A percentile compares a stretch with the other conserved stretches of the same genome.
Evolutionary conservation across 2,113 vertebrate genomes (phyloP).

Genomic region (Nestor notabilis): DNA sequence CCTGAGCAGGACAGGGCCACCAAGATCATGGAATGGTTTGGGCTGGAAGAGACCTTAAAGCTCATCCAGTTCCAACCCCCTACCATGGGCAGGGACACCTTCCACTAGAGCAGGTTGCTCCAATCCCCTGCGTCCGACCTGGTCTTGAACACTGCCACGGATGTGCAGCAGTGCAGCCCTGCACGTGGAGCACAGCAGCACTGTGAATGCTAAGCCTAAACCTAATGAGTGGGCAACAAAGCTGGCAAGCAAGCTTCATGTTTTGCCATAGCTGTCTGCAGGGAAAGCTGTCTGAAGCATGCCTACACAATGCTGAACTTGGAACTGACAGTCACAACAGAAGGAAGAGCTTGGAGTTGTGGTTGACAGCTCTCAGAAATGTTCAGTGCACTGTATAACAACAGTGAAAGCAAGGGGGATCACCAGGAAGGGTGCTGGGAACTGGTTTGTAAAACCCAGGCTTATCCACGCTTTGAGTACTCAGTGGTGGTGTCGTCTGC

Average conservation of each 20-base stretch:
- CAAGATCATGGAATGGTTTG: not conserved
- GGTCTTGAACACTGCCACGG: not conserved
- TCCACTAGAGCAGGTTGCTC: not conserved
- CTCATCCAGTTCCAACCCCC: not conserved
- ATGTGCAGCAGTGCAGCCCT: not conserved
- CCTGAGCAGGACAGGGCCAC: not conserved
- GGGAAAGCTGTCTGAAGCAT: not conserved
- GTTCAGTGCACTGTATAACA: not conserved
- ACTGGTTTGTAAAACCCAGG: not conserved
- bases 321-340: not conserved
- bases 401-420: not conserved
- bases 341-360: not conserved
- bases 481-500: not conserved
- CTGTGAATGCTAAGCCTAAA: not conserved
- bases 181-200: not conserved
- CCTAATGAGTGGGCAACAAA: not conserved
- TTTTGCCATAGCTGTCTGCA: not conserved
- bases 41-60: not conserved
- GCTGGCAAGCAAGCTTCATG: not conserved
- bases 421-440: not conserved
- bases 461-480: not conserved
- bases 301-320: not conserved
- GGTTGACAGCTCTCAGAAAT: not conserved
- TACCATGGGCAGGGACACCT: not conserved
- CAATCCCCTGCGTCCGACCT: not conserved